Evolutionary conservation across 1,140 invertebrate genomes (phyloP), one percentile per base, ranked within the genome.

Genomic region (Magallana angulata): DNA sequence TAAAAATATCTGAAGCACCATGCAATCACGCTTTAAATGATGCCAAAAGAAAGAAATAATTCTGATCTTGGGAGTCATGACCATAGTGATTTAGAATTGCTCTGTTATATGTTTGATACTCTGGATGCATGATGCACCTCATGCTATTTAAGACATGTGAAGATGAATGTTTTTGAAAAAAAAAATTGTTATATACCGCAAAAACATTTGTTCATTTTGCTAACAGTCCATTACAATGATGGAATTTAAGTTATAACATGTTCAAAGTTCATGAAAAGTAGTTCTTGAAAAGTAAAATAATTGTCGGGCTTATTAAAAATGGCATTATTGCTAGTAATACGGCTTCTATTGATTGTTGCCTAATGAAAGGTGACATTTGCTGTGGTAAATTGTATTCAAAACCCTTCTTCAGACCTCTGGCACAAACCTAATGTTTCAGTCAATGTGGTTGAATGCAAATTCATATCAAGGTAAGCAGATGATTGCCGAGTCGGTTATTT

Each of bases 111-210:
- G n/a, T 18, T n/a, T 71, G 64, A 71, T 24, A 71, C 0, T 71
- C 64, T 24, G 64, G 64, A 9, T 24, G 64, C 64, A 71, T 24
- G n/a, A 71, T 24, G 64, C 64, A n/a, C 64, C 64, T 71, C 64
- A 71, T 18, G 9, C n/a, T 71, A 24, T 71, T 24, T 24, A 71
- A 18, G 64, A 71, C 64, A 24, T 71, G 64, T 71, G 64, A 9
- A 71, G 64, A 71, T 24, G 64, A 24, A 71, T 24, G n/a, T 71
- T 24, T 7, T 5, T 71, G 24, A 24, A 71, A 71, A 24, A 8
- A 24, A 24, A n/a, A 24, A 7, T 4, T 48, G 36, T 48, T 48
- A 48, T 5, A 48, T 48, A 48, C 36, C 5, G 5, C 36, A 71
- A 71, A 62, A 62, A 16, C 5, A 62, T 14, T 6, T 12, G 18